Percentiles rank a stretch among this genome's conserved stretches.
Conservation (phyloP, 2,797 vertebrate genomes). For the Lacerta agilis region DNA sequence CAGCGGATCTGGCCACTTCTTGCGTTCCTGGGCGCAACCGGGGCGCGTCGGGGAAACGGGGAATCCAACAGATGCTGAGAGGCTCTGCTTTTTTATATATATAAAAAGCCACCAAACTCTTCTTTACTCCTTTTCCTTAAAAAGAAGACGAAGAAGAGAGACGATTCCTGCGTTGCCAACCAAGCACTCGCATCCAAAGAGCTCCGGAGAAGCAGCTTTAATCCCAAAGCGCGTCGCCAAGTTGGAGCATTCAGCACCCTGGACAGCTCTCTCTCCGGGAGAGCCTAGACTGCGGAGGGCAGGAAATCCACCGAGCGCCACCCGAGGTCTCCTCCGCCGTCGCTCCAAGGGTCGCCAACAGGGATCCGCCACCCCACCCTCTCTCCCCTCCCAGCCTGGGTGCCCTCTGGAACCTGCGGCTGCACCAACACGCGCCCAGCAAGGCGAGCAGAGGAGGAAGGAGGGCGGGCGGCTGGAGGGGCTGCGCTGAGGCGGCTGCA, state of each 20-base stretch:
- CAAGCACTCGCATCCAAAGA: too few relatives aligned
- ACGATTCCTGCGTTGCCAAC: background rate
- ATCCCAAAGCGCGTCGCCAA: too few relatives aligned
- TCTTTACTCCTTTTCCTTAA: background rate
- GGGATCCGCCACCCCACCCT: background rate
- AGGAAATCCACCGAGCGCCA: too few relatives aligned
- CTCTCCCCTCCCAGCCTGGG: too few relatives aligned
- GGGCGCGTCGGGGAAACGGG: background rate
- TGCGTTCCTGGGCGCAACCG: background rate
- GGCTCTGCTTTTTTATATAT: background rate
- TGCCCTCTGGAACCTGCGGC: background rate
- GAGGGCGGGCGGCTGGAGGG: background rate
- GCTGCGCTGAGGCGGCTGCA: background rate
- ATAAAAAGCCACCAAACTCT: background rate
- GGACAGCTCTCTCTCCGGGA: slow-evolving; percentile 43
- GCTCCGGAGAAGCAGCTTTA: background rate
- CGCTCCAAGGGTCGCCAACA: background rate
- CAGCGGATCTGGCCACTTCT: background rate
- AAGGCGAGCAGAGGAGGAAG: background rate
- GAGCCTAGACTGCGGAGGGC: background rate
- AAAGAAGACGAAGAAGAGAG: background rate
- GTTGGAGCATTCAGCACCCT: background rate
- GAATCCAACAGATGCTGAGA: background rate
- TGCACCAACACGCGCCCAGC: background rate
- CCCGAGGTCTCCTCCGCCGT: background rate